Evolutionary conservation across 1,140 invertebrate genomes (phyloP).

Genomic region (Vollenhovia emeryi): DNA sequence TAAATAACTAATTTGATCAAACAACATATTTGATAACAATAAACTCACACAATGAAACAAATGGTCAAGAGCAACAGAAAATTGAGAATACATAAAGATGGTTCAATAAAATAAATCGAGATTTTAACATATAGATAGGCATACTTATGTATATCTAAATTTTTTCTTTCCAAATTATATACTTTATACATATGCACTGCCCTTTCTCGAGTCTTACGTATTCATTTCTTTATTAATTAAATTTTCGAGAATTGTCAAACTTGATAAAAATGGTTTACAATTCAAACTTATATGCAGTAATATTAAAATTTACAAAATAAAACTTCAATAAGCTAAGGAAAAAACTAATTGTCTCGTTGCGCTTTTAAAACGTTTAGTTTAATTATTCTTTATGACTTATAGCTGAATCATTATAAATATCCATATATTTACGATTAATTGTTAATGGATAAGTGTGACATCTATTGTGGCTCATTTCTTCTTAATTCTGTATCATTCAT

Average conservation of each 20-base stretch:
- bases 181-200: too few species aligned
- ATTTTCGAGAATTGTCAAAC: not conserved
- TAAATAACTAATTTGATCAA: not conserved
- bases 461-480: conserved; percentile 28
- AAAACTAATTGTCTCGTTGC: not conserved
- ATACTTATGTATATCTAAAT: too few species aligned
- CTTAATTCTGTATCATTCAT: not conserved
- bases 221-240: not conserved
- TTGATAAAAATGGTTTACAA: not conserved
- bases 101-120: not conserved
- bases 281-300: not conserved
- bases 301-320: not conserved
- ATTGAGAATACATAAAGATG: not conserved
- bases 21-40: not conserved
- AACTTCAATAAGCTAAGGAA: not conserved
- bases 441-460: not conserved
- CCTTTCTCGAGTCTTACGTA: not conserved
- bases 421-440: not conserved
- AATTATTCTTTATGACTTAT: not conserved
- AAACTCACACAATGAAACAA: not conserved
- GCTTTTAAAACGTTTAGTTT: not conserved
- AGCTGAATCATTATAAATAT: not conserved
- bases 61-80: not conserved
- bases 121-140: not conserved
- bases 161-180: not conserved